These are phyloP conservation scores for Mechanitis messenoides DNA, from an alignment of 2,888 invertebrate genomes.

Conservation along the genomic window DNA sequence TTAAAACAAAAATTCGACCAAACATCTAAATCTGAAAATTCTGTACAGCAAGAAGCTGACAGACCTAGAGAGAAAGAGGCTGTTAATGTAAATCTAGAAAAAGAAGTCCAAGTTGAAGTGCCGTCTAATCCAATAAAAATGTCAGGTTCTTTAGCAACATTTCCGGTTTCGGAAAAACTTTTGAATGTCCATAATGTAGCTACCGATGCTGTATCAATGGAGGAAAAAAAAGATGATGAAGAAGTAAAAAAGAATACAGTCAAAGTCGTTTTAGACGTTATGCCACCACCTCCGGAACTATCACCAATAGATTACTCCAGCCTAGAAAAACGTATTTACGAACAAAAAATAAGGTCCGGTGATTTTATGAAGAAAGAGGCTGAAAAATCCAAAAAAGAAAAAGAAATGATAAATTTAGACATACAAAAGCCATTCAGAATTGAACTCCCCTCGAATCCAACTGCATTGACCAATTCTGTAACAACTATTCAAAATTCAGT, in stretches of 20 bases:
- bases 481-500: neutral
- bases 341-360: too few species aligned
- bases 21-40: constrained; percentile 4
- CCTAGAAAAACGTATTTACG: too few species aligned
- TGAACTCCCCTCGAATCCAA: too few species aligned
- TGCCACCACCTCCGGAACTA: too few species aligned
- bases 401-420: too few species aligned
- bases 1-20: constrained; percentile 1
- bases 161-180: constrained; percentile 5
- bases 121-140: constrained; percentile 22
- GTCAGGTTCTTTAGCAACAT: constrained; percentile 12
- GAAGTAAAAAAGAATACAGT: constrained; percentile 11
- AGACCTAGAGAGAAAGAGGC: too few species aligned
- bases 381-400: too few species aligned
- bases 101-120: constrained; percentile 15
- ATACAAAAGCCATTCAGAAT: too few species aligned
- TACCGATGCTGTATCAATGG: neutral
- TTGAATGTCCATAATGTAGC: neutral
- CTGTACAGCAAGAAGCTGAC: constrained; percentile 2
- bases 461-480: too few species aligned
- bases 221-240: constrained; percentile 7
- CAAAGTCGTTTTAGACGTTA: neutral
- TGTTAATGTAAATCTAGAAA: too few species aligned
- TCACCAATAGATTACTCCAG: too few species aligned
- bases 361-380: too few species aligned